Percentiles rank a stretch among this genome's conserved stretches.
phyloP scores from a whole-genome alignment of 1,140 invertebrate species.

The Ridgeia piscesae region DNA sequence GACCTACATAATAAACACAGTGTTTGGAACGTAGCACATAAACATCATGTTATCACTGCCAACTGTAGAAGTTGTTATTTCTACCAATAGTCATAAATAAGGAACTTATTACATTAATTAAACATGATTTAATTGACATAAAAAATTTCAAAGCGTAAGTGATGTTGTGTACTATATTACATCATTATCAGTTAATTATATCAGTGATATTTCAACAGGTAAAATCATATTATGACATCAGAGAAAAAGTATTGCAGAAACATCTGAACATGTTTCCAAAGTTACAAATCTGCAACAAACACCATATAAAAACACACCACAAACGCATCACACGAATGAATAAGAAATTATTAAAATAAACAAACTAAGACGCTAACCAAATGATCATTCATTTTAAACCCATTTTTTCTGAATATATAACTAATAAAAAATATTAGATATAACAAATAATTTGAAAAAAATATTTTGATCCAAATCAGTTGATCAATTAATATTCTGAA shows the following conservation, averaged over 20 bases:
- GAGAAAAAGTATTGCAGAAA: background rate
- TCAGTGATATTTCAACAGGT: background rate
- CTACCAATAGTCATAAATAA: background rate
- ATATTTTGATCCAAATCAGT: constrained; percentile 9
- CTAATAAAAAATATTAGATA: too few relatives aligned
- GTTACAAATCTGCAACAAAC: background rate
- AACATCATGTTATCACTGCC: background rate
- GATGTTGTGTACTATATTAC: too few relatives aligned
- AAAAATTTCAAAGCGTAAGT: too few relatives aligned
- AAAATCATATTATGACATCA: background rate
- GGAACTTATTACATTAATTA: too few relatives aligned
- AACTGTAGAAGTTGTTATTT: background rate
- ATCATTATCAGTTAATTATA: too few relatives aligned
- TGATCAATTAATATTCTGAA: background rate
- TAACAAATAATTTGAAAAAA: background rate
- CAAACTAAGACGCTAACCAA: background rate
- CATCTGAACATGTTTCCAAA: background rate
- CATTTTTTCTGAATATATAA: too few relatives aligned
- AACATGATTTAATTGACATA: too few relatives aligned
- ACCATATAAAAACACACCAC: background rate
- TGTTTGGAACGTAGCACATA: background rate
- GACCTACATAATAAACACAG: too few relatives aligned
- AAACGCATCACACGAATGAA: background rate
- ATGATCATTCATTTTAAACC: too few relatives aligned
- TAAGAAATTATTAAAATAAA: background rate